Base-by-base conservation (phyloP, 2,113 vertebrate species). In the Zootoca vivipara region DNA sequence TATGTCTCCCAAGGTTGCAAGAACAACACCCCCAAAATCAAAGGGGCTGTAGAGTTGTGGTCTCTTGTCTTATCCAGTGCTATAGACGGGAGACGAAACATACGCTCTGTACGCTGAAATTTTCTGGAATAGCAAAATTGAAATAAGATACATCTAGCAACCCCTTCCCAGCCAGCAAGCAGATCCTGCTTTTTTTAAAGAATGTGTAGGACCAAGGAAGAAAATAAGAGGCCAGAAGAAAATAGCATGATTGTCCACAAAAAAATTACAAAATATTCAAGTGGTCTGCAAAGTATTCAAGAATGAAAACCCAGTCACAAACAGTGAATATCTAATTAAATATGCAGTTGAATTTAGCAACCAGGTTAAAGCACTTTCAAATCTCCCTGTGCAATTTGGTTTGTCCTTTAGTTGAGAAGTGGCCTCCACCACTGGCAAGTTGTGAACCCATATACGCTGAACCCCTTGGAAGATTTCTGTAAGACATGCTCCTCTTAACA, bases 381-480 rank as follows among this genome's bases (percentile, higher is more conserved):
- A 33, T 64, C 90, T 91, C 89, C 89, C 93, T 95, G 91, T 95
- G 92, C 94, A 94, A 95, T 92, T 94, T 91, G 72, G 40, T 94
- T 91, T 92, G 90, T 93, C 83, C 87, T 93, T 89, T 91, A 89
- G 82, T 82, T 92, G 87, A 90, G 91, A 83, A 93, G 62, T 74
- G 80, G 84, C 64, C 74, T 93, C 82, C 77, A 83, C 81, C 88
- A 85, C 78, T 89, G 16, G 46, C 28, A 35, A 80, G 56, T 70
- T 72, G 82, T 92, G 88, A 92, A 83, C 62, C 78, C n/a, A 77
- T 85, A 89, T 91, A 79, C 88, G 83, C 74, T 2, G 26, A 89
- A 78, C 87, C 65, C 85, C 93, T 89, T 81, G 70, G 84, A 52
- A 91, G 91, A 72, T 33, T 92, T 91, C 30, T 1, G 58, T 62